Base-by-base conservation (phyloP, 2,888 invertebrate genomes). In the Drosophila phalerata region DNA sequence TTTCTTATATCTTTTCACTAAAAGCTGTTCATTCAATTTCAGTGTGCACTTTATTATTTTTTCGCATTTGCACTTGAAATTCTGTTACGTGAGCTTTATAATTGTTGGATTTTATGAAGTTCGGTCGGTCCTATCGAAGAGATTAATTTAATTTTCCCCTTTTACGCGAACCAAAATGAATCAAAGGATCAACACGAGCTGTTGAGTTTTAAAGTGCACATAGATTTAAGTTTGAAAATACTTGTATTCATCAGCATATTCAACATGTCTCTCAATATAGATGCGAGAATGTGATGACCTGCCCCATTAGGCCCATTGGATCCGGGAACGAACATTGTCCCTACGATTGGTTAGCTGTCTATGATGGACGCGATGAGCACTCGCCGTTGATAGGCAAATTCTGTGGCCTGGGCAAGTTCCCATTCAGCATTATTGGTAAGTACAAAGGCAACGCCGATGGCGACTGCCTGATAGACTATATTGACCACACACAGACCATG, bases 261-360 rank as follows among this genome's bases (percentile, higher is more conserved):
- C 13, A 10, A 40, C 15, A 11, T 42, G 1, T 15, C 40, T 37
- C 38, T 53, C n/a, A n/a, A 85, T 84, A 17, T 84, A 93, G 98
- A 61, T 98, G 98, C 91, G 98, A 98, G 93, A 98, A 98, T 92
- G 97, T 98, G 84, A 97, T 98, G 96, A 97, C 97, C 0, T 98
- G 98, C 90, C 98, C 98, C 25, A 97, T 98, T 96, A 94, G 97
- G 77, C 97, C 97, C 10, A 97, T 97, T 74, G 97, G 97, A 11
- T 97, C 97, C 60, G 97, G 96, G 38, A 95, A 96, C 75, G 96
- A 97, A 87, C 96, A 97, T 90, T 98, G 98, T 89, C 97, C 97
- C 0, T 97, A 96, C 92, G 98, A 98, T 92, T 97, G 97, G 93
- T 95, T 98, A 77, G 95, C 95, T 83, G 96, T 98, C 69, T 97